A percentile compares a stretch with the other conserved stretches of the same genome.
phyloP scores from a whole-genome alignment of 23 tunicate genomes.

The Trididemnum clinides region DNA sequence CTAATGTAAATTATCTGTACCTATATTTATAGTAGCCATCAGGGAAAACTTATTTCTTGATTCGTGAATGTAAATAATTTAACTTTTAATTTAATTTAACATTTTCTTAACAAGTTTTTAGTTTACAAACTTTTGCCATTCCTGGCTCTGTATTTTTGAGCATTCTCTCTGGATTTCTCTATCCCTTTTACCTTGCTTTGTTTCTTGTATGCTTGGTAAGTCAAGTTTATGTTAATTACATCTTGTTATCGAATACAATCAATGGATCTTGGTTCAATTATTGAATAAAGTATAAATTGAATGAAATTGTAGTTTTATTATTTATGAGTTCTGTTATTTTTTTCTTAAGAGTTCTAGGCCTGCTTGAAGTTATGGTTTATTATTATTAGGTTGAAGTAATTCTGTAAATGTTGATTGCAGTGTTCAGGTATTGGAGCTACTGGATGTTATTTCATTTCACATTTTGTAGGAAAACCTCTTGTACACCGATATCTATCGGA shows the following conservation, averaged over 20 bases:
- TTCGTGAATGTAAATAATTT: neutral
- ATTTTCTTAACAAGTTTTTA: slow-evolving; percentile 25
- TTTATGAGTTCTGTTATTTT: too few species aligned
- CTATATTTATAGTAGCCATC: too few species aligned
- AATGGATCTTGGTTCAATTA: too few species aligned
- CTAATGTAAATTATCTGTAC: too few species aligned
- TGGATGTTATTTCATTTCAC: slow-evolving; percentile 89
- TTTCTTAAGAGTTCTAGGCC: too few species aligned
- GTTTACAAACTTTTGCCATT: slow-evolving; percentile 91
- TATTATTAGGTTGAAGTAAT: neutral
- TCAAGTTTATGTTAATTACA: too few species aligned
- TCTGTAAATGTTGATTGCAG: slow-evolving; percentile 32
- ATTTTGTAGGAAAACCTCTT: slow-evolving; percentile 78
- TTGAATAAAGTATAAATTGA: too few species aligned
- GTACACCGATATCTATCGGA: slow-evolving; percentile 61
- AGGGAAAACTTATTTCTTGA: too few species aligned
- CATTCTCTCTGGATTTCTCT: slow-evolving; percentile 90
- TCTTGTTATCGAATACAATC: too few species aligned
- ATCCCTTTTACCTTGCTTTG: slow-evolving; percentile 85
- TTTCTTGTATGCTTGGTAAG: slow-evolving; percentile 85
- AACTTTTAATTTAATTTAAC: neutral
- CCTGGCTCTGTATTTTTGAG: slow-evolving; percentile 93
- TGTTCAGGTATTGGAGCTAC: slow-evolving; percentile 95
- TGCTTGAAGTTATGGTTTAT: too few species aligned
- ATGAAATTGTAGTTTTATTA: too few species aligned